Conservation (phyloP, 1,140 invertebrate genomes). For the Parasteatoda tepidariorum region DNA sequence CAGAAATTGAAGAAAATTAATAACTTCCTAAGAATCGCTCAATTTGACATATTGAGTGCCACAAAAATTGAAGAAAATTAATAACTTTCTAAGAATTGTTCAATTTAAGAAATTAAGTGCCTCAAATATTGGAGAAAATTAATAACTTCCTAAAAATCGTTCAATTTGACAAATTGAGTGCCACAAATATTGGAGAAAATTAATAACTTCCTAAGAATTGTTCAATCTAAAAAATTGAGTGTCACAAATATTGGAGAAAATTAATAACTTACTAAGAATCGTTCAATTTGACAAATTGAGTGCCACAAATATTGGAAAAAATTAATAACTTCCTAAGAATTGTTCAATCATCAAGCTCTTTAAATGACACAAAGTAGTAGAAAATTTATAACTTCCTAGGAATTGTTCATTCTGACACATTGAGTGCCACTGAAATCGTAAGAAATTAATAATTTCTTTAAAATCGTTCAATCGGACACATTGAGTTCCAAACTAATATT, state of each 20-base stretch:
- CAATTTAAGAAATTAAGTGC: neutral
- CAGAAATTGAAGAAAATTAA: slow-evolving; percentile 70
- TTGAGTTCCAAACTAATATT: too few species aligned
- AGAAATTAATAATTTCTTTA: too few species aligned
- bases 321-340: neutral
- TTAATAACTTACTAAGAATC: neutral
- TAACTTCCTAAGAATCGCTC: neutral
- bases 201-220: neutral
- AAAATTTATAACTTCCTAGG: neutral
- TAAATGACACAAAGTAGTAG: too few species aligned
- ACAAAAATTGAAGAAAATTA: neutral
- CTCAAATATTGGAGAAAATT: slow-evolving; percentile 71
- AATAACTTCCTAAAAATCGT: neutral
- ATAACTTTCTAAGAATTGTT: neutral
- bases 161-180: too few species aligned
- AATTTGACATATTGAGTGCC: too few species aligned
- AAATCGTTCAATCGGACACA: too few species aligned
- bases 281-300: too few species aligned
- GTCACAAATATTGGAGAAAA: slow-evolving; percentile 72
- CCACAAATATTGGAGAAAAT: neutral
- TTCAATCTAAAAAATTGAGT: neutral
- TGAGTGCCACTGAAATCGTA: too few species aligned
- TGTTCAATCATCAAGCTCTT: neutral
- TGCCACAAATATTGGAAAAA: neutral
- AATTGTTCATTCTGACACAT: neutral